Conservation (phyloP, 2,888 invertebrate genomes). For the Xestia c-nigrum region DNA sequence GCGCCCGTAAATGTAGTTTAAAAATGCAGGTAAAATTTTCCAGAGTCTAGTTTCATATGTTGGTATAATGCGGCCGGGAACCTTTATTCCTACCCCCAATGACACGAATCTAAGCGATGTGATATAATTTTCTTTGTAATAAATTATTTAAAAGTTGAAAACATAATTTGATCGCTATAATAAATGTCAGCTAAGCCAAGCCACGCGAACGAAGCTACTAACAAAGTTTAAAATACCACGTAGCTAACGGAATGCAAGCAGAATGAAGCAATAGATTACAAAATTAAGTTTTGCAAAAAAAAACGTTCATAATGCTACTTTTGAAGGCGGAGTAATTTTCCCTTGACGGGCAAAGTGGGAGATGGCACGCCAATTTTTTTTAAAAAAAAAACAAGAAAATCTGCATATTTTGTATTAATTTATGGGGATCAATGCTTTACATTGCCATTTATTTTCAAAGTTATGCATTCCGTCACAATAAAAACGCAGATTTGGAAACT, state of each 20-base stretch:
- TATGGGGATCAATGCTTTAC: neutral
- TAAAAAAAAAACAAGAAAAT: conserved; percentile 29
- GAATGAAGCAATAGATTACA: conserved; percentile 57
- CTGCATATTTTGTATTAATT: neutral
- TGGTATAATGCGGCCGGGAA: neutral
- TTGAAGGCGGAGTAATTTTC: conserved; percentile 29
- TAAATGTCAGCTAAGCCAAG: conserved; percentile 37
- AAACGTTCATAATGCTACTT: conserved; percentile 34
- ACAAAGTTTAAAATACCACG: conserved; percentile 41
- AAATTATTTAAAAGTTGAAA: conserved; percentile 31
- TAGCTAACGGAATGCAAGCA: conserved; percentile 44
- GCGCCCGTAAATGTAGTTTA: too few species aligned
- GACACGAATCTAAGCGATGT: neutral
- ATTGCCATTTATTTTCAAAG: neutral
- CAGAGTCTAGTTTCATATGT: neutral
- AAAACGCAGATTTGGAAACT: neutral
- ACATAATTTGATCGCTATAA: conserved; percentile 19
- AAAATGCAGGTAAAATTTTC: neutral
- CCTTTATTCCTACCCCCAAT: neutral
- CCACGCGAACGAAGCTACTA: conserved; percentile 39
- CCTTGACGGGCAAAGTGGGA: conserved; percentile 55
- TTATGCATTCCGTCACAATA: neutral
- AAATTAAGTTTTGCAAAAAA: conserved; percentile 47
- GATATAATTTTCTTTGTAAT: conserved; percentile 6
- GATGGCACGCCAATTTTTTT: conserved; percentile 57